A percentile compares a stretch with the other conserved stretches of the same genome.
phyloP scores from a whole-genome alignment of 2,797 vertebrate genomes.

The Halcyon chelicuti region DNA sequence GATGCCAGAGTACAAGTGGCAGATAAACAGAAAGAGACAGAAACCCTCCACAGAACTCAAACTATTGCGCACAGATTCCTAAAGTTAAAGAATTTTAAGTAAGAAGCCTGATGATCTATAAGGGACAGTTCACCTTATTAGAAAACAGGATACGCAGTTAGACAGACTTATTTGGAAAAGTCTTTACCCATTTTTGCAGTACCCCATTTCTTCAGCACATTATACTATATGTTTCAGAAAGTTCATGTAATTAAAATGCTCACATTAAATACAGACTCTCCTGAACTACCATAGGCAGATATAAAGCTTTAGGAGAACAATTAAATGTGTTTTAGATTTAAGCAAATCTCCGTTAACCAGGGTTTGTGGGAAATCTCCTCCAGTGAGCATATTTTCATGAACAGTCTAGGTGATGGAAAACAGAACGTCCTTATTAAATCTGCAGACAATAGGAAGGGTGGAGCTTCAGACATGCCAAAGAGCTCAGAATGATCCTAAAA shows the following conservation, averaged over 20 bases:
- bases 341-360: background rate
- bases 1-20: background rate
- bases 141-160: background rate
- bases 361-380: background rate
- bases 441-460: slow-evolving; percentile 36
- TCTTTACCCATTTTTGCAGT: background rate
- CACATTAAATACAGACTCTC: background rate
- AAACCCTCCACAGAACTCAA: background rate
- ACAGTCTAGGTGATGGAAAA: slow-evolving; percentile 2
- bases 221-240: background rate
- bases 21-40: background rate
- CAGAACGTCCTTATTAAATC: background rate
- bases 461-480: background rate
- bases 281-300: background rate
- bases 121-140: background rate
- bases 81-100: background rate
- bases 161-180: background rate
- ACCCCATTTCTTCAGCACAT: background rate
- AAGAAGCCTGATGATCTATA: background rate
- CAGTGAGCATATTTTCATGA: background rate
- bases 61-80: background rate
- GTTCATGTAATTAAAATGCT: background rate
- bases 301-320: background rate
- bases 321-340: background rate
- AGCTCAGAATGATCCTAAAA: background rate